Base-by-base conservation (phyloP, 2,113 vertebrate species). In the Tangachromis dhanisi region DNA sequence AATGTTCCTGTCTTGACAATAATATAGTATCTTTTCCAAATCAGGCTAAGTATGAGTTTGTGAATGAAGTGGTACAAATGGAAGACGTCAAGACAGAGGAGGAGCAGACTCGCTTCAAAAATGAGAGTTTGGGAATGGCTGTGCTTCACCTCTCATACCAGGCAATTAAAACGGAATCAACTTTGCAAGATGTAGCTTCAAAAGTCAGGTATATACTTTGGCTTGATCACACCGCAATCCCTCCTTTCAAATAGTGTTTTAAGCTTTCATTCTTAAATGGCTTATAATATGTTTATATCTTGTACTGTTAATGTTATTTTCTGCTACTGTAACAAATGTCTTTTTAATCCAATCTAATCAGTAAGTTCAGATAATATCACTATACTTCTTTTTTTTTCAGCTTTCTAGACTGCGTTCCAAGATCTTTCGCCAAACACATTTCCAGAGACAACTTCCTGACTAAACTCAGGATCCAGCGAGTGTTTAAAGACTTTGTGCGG, bases 111-210 rank as follows among this genome's bases (percentile, higher is more conserved):
- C 92, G 93, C 55, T 98, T 98, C 86, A 97, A 98, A 94, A 98
- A 98, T 0, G 98, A 99, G 80, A 98, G 98, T 51, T 49, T 99
- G 88, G 98, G 98, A 7, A 98, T 99, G 98, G 98, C 98, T 0
- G 97, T 98, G 19, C 97, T 99, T 3, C 98, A 99, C 49, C 97
- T 99, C 1, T 97, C 96, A 2, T 97, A 99, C 85, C 93, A 97
- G 0, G 96, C 98, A 11, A 73, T 98, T 21, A 81, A 80, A 7
- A 96, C 86, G 0, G 93, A 93, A 2, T 11, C 96, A 5, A 96
- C 96, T 19, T 94, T 99, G 33, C 95, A 98, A 87, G 97, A 98
- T 1, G 97, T 97, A 91, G 97, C 98, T 10, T 94, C 95, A 54
- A 97, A 97, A 80, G 91, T 93, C 93, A 97, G 98, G 98, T 99